These are phyloP conservation scores for Leptopilina drosophilae DNA, from an alignment of 2,888 invertebrate species.

Conservation along the genomic window DNA sequence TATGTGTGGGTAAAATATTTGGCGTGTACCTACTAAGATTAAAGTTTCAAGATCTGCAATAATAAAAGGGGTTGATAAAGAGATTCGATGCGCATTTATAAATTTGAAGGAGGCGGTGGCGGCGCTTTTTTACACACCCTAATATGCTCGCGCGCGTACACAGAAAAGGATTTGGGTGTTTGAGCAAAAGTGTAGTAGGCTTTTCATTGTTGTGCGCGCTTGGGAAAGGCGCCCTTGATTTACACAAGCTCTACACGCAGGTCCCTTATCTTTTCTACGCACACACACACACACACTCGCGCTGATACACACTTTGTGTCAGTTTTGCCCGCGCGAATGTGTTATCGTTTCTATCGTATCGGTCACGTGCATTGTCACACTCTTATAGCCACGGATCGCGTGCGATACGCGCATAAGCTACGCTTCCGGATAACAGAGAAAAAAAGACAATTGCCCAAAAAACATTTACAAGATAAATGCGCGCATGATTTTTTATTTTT, in stretches of 20 bases:
- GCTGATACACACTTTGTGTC: slow-evolving; percentile 28
- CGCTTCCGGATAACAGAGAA: slow-evolving; percentile 21
- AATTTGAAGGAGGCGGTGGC: slow-evolving; percentile 32
- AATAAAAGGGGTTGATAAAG: slow-evolving; percentile 47
- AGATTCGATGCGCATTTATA: slow-evolving; percentile 56
- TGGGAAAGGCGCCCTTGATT: slow-evolving; percentile 46
- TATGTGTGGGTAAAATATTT: no score
- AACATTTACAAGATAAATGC: slow-evolving; percentile 29
- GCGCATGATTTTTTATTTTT: no score
- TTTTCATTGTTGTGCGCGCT: slow-evolving; percentile 8
- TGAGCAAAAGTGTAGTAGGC: not conserved
- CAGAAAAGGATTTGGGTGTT: slow-evolving; percentile 43
- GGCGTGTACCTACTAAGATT: not conserved
- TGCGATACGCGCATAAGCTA: slow-evolving; percentile 36
- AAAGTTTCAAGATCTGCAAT: slow-evolving; percentile 20
- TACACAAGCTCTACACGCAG: slow-evolving; percentile 50
- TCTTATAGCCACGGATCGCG: slow-evolving; percentile 44
- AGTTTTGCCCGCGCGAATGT: slow-evolving; percentile 38
- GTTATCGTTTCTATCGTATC: slow-evolving; percentile 54
- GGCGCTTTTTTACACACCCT: slow-evolving; percentile 42
- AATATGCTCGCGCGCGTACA: no score
- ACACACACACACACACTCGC: not conserved
- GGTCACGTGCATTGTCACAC: slow-evolving; percentile 58
- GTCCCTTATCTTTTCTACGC: slow-evolving; percentile 26
- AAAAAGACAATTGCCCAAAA: slow-evolving; percentile 42